Evolutionary conservation across 2,797 vertebrate genomes (phyloP).

Genomic region (Orestias chungarensis): DNA sequence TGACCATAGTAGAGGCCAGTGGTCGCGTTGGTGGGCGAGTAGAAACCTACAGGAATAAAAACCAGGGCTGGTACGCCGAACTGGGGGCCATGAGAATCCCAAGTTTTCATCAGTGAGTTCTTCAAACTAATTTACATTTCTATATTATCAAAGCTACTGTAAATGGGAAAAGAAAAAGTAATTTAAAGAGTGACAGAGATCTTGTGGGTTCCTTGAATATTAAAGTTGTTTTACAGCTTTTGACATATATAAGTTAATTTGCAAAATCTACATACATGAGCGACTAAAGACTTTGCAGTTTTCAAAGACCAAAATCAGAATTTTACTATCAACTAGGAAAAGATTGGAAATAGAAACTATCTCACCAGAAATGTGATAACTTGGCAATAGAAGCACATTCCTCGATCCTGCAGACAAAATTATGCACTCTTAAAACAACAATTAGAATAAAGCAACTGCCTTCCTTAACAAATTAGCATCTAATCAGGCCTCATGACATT

Average conservation of each 20-base stretch:
- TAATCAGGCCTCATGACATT: background rate
- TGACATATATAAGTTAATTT: too few species aligned
- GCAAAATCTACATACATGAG: too few species aligned
- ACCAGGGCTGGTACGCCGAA: slow-evolving; percentile 29
- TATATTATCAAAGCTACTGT: background rate
- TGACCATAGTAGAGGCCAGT: slow-evolving; percentile 24
- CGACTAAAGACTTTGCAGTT: too few species aligned
- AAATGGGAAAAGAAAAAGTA: background rate
- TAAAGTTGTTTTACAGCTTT: too few species aligned
- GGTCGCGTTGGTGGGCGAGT: slow-evolving; percentile 25
- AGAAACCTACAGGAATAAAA: slow-evolving; percentile 28
- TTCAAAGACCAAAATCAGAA: too few species aligned
- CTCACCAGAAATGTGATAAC: too few species aligned
- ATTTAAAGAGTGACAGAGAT: background rate
- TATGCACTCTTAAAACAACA: too few species aligned
- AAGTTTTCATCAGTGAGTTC: slow-evolving; percentile 2
- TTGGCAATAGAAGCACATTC: too few species aligned
- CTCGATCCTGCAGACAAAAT: background rate
- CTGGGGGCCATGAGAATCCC: slow-evolving; percentile 37
- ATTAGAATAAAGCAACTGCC: background rate
- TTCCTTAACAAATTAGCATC: background rate
- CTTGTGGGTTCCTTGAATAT: too few species aligned
- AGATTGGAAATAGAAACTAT: too few species aligned
- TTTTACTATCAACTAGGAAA: too few species aligned
- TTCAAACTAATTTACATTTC: background rate